Conservation (phyloP, 2,888 invertebrate genomes). For the Acanthosepion esculentum region DNA sequence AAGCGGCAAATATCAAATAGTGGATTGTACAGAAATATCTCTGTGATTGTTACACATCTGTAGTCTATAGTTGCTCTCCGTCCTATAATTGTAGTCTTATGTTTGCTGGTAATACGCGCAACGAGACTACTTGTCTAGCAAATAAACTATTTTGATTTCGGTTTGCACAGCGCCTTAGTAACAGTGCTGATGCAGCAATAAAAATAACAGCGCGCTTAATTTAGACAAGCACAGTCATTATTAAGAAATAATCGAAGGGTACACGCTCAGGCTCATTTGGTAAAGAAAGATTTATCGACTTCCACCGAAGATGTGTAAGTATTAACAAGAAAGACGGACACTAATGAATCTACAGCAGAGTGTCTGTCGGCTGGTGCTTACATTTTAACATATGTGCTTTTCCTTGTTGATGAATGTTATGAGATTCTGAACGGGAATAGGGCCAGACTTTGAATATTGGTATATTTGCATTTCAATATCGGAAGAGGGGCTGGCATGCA, state of each 20-base stretch:
- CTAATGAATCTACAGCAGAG: too few species aligned
- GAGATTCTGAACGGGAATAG: too few species aligned
- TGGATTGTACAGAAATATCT: neutral
- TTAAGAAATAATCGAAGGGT: neutral
- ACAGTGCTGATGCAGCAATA: neutral
- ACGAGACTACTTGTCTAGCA: neutral
- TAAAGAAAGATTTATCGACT: too few species aligned
- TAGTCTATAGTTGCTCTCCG: neutral
- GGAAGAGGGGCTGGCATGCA: too few species aligned
- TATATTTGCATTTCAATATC: too few species aligned
- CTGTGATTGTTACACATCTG: neutral
- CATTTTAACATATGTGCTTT: too few species aligned
- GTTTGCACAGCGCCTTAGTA: neutral
- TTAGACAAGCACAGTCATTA: neutral
- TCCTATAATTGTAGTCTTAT: neutral
- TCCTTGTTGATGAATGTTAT: too few species aligned
- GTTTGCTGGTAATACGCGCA: neutral
- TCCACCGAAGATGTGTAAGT: too few species aligned
- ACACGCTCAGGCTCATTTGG: too few species aligned
- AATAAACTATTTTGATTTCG: constrained; percentile 11
- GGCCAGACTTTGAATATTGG: too few species aligned
- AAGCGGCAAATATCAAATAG: neutral
- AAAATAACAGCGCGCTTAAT: neutral
- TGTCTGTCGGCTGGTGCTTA: too few species aligned
- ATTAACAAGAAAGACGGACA: too few species aligned